phyloP scores from a whole-genome alignment of 2,797 vertebrate species.

The Pseudocheirus occidentalis region DNA sequence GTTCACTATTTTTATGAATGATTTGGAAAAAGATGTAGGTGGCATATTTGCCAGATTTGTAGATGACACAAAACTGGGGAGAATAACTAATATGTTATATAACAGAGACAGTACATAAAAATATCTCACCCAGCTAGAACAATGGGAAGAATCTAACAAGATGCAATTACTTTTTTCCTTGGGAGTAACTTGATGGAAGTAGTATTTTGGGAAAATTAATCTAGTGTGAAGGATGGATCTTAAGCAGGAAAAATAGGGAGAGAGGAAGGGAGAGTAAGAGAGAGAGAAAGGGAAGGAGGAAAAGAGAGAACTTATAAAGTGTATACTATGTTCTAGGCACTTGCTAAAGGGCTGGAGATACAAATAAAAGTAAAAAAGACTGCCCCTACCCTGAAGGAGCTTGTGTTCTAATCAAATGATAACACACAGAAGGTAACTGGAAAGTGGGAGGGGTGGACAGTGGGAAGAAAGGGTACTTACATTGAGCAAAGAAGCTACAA shows the following conservation, averaged over 20 bases:
- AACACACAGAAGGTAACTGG: background rate
- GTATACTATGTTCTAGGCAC: background rate
- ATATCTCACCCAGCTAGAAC: background rate
- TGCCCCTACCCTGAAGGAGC: background rate
- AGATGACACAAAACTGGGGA: background rate
- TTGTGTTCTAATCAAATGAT: background rate
- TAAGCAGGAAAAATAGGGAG: background rate
- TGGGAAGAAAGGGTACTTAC: background rate
- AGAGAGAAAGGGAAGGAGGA: background rate
- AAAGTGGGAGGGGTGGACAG: background rate
- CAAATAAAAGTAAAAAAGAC: background rate
- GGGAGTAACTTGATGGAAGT: background rate
- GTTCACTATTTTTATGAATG: background rate
- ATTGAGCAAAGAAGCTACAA: background rate
- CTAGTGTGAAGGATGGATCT: background rate
- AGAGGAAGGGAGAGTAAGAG: accelerated
- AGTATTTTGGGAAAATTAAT: background rate
- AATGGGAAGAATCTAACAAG: background rate
- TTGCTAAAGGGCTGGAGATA: background rate
- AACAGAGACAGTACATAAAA: background rate
- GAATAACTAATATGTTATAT: background rate
- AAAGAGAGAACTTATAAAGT: background rate
- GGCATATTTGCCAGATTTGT: background rate
- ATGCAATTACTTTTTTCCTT: background rate
- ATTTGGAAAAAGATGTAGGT: background rate